Evolutionary conservation across 2,888 invertebrate species (phyloP), one percentile per base, ranked within the genome.

Genomic region (Chouioia cunea): DNA sequence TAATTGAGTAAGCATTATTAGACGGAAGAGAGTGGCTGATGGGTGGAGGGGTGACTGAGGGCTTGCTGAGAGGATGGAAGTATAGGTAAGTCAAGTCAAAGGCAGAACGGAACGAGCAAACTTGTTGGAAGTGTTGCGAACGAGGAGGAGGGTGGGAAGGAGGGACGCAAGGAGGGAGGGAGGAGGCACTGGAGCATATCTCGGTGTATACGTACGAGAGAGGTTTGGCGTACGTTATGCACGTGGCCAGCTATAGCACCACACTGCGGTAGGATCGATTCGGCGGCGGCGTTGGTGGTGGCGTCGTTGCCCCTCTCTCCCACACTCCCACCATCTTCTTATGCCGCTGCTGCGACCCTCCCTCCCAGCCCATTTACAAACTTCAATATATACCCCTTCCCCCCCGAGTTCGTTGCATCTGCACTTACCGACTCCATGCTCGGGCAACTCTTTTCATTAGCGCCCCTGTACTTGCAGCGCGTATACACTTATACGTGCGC

Each of bases 231-330:
- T 80, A 79, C 77, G 80, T 63, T 80, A 80, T 81, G 80, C 82
- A 82, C 79, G 80, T 80, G 81, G 77, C 71, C 74, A 76, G 77
- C 77, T 81, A 67, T 79, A 80, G 81, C 76, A 77, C 78, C 78
- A 80, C 77, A 81, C 80, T 81, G 82, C 81, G 81, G 81, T 81
- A 77, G 80, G 82, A 83, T 83, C 83, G 83, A 84, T 83, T 82
- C 81, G 80, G 77, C 76, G 76, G 10, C 36, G 6, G 10, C 43
- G 27, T 36, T 52, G 18, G 43, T 16, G 52, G 50, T 46, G 36
- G 16, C 43, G 16, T 2, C 10, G 22, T 54, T n/a, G 48, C 22
- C 4, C 48, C 14, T 16, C 4, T 14, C 23, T 8, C 12, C 27
- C 16, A 18, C 23, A n/a, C 47, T 43, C 22, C 63, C 27, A 50